phyloP scores from a whole-genome alignment of 2,888 invertebrate species.

The Drosophila tripunctata region DNA sequence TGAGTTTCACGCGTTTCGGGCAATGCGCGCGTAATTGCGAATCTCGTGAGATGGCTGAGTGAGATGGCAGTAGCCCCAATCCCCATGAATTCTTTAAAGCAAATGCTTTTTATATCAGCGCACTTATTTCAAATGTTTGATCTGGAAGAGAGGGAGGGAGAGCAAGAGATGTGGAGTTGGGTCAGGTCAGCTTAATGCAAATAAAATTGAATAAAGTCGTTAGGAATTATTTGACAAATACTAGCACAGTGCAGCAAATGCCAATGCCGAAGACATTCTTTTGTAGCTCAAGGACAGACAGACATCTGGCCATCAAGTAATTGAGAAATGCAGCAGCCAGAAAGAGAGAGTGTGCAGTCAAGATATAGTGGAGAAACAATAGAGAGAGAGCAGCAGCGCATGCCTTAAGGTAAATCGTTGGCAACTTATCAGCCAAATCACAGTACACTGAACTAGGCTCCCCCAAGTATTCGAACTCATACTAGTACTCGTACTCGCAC shows the following conservation, averaged over 20 bases:
- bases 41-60: constrained; percentile 17
- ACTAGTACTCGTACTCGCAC: background rate
- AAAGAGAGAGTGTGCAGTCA: background rate
- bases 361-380: too few species aligned
- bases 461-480: constrained; percentile 21
- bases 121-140: constrained; percentile 52
- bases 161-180: background rate
- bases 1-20: constrained; percentile 26
- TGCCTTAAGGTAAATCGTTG: constrained; percentile 44
- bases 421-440: constrained; percentile 37
- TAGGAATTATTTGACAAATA: constrained; percentile 39
- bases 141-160: constrained; percentile 8
- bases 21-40: constrained; percentile 40
- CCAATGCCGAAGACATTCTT: background rate
- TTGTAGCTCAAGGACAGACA: constrained; percentile 6
- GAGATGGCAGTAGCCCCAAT: background rate
- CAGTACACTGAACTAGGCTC: constrained; percentile 7
- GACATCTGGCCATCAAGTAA: constrained; percentile 53
- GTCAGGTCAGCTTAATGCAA: constrained; percentile 32
- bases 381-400: background rate
- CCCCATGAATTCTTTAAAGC: constrained; percentile 25
- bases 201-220: constrained; percentile 53
- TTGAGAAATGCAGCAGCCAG: constrained; percentile 59
- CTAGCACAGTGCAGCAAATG: constrained; percentile 31
- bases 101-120: constrained; percentile 31